These are phyloP conservation scores for Tetranychus piercei DNA, from an alignment of 2,888 invertebrate genomes.

Conservation along the genomic window DNA sequence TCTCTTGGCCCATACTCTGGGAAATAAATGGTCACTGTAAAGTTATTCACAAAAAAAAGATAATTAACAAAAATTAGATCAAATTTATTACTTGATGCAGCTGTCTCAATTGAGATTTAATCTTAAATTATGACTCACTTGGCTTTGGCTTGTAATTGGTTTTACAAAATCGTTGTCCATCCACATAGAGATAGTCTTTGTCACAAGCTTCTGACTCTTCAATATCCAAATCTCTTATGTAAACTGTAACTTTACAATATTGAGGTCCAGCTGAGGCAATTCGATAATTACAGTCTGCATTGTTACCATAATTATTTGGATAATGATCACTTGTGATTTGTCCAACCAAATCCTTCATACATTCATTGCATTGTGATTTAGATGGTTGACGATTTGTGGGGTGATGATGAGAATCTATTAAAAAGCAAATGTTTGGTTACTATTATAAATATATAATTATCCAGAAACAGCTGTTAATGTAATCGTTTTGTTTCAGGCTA, in stretches of 20 bases:
- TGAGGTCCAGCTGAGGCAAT: constrained; percentile 21
- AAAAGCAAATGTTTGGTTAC: background rate
- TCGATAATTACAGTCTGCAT: constrained; percentile 25
- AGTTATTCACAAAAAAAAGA: background rate
- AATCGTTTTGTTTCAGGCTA: no score
- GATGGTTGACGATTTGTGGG: constrained; percentile 19
- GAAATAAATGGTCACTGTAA: constrained; percentile 19
- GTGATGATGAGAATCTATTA: constrained; percentile 10
- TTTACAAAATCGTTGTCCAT: constrained; percentile 24
- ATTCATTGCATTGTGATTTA: constrained; percentile 24
- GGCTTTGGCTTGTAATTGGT: constrained; percentile 24
- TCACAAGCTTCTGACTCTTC: constrained; percentile 20
- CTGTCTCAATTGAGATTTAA: background rate
- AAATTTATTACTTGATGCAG: background rate
- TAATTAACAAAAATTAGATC: background rate
- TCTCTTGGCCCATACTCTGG: constrained; percentile 22
- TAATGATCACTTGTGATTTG: constrained; percentile 27
- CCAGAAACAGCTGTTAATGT: no score
- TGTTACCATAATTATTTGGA: constrained; percentile 25
- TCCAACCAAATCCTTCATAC: constrained; percentile 26
- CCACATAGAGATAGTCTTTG: constrained; percentile 23
- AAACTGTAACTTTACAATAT: constrained; percentile 24
- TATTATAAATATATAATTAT: background rate
- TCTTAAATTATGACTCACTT: constrained; percentile 20
- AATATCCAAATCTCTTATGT: constrained; percentile 26